These are phyloP conservation scores for Lasioglossum leucozonium DNA, from an alignment of 2,888 invertebrate genomes.

Conservation along the genomic window DNA sequence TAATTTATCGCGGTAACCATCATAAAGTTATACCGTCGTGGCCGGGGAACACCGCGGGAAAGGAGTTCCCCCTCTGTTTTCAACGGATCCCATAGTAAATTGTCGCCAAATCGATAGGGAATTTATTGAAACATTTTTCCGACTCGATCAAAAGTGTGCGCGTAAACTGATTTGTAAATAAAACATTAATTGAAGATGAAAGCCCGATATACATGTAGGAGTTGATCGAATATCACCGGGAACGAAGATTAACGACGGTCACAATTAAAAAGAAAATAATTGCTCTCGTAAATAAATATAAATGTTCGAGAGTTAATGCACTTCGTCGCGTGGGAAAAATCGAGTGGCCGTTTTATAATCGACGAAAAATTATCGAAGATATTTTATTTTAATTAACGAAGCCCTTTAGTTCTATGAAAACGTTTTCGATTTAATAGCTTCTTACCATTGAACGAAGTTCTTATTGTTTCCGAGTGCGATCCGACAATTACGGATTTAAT, in stretches of 20 bases:
- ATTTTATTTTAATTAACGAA: background rate
- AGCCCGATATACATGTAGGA: background rate
- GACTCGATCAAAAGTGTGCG: background rate
- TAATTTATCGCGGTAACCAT: slow-evolving; percentile 46
- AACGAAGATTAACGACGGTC: background rate
- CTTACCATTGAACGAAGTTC: background rate
- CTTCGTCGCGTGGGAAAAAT: background rate
- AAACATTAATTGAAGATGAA: background rate
- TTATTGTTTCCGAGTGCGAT: background rate
- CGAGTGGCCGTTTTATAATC: background rate
- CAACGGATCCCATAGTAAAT: slow-evolving; percentile 13
- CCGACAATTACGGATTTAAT: background rate
- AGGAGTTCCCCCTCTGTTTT: slow-evolving; percentile 40
- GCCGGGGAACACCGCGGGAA: background rate
- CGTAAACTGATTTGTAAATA: background rate
- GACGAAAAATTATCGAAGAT: background rate
- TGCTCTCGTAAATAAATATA: slow-evolving; percentile 6
- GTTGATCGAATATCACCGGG: background rate
- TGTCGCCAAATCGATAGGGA: slow-evolving; percentile 30
- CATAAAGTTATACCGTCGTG: slow-evolving; percentile 41
- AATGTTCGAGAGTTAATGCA: background rate
- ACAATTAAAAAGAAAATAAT: background rate
- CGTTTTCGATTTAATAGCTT: background rate
- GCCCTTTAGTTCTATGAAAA: background rate
- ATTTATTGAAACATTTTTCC: slow-evolving; percentile 20